A percentile compares a stretch with the other conserved stretches of the same genome.
phyloP scores from a whole-genome alignment of 2,888 invertebrate genomes.

The Drosophila atroscutellata region DNA sequence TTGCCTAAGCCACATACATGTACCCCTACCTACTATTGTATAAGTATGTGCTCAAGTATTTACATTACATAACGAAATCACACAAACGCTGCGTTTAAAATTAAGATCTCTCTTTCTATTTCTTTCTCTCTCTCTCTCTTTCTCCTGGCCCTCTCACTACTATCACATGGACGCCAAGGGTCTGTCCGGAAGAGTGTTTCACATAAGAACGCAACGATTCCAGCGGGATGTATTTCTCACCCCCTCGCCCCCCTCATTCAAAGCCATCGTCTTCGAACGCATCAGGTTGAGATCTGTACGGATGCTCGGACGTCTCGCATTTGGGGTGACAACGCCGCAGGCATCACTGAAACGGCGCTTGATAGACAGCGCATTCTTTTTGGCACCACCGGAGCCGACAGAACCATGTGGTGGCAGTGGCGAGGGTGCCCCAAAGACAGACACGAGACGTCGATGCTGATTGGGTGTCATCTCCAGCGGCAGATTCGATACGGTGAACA shows the following conservation, averaged over 20 bases:
- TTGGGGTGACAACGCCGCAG: slow-evolving; percentile 95
- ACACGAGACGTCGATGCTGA: slow-evolving; percentile 92
- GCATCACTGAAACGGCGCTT: slow-evolving; percentile 93
- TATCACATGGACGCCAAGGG: slow-evolving; percentile 62
- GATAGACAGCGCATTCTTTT: slow-evolving; percentile 92
- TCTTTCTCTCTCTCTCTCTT: background rate
- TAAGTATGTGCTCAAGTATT: slow-evolving; percentile 41
- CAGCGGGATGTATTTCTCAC: slow-evolving; percentile 84
- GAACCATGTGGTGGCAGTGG: slow-evolving; percentile 90
- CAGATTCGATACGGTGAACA: slow-evolving; percentile 92
- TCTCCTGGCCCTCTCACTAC: slow-evolving; percentile 50
- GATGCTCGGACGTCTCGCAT: slow-evolving; percentile 94
- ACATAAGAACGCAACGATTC: slow-evolving; percentile 80
- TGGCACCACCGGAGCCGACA: slow-evolving; percentile 87
- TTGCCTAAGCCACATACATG: slow-evolving; percentile 20
- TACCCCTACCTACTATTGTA: slow-evolving; percentile 9
- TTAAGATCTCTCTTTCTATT: slow-evolving; percentile 48
- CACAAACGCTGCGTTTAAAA: slow-evolving; percentile 75
- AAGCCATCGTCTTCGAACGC: slow-evolving; percentile 92
- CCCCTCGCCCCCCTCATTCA: slow-evolving; percentile 88
- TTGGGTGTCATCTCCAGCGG: slow-evolving; percentile 96
- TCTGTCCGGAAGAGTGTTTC: slow-evolving; percentile 24
- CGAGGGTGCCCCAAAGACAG: slow-evolving; percentile 91
- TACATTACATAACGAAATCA: slow-evolving; percentile 73
- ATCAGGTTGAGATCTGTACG: slow-evolving; percentile 95